phyloP scores from a whole-genome alignment of 2,797 vertebrate species.

The Emydoidea blandingii region DNA sequence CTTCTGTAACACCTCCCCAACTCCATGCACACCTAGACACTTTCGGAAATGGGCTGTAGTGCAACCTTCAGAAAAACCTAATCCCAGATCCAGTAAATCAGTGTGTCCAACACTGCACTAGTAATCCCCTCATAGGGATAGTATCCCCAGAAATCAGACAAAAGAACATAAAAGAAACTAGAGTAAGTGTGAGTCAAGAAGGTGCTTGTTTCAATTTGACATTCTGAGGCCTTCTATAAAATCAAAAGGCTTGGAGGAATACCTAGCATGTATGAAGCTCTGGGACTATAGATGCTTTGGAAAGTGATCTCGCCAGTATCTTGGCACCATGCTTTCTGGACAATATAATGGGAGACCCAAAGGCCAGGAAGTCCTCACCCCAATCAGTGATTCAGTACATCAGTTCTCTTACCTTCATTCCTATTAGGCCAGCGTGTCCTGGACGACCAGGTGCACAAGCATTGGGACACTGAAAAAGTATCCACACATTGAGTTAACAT shows the following conservation, averaged over 20 bases:
- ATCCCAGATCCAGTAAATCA: not conserved
- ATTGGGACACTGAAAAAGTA: slow-evolving; percentile 89
- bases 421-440: slow-evolving; percentile 94
- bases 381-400: not conserved
- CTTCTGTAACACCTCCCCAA: not conserved
- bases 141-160: not conserved
- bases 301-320: not conserved
- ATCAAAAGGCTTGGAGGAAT: not conserved
- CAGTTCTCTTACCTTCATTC: slow-evolving; percentile 92
- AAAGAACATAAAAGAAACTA: not conserved
- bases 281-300: not conserved
- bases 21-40: not conserved
- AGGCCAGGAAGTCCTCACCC: not conserved
- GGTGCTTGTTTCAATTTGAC: not conserved
- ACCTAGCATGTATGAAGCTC: not conserved
- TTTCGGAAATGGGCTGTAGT: not conserved
- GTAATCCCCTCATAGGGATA: not conserved
- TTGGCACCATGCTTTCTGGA: not conserved
- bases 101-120: not conserved
- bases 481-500: not conserved
- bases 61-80: not conserved
- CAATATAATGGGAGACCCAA: not conserved
- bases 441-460: slow-evolving; percentile 90
- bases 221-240: not conserved
- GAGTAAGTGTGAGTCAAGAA: not conserved